phyloP scores from a whole-genome alignment of 2,797 vertebrate genomes.

The Remorina albescens region DNA sequence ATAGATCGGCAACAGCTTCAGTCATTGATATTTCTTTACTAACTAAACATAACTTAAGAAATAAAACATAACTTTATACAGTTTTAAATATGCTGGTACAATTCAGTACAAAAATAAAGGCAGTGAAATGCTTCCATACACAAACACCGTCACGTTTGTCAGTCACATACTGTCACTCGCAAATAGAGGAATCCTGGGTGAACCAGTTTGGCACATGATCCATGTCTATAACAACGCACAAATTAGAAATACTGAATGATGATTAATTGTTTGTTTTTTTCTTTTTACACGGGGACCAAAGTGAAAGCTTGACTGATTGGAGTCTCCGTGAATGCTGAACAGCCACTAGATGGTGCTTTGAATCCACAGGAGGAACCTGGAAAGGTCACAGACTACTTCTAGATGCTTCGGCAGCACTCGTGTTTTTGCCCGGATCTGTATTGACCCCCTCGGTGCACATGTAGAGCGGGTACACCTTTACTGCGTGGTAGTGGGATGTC shows the following conservation, averaged over 20 bases:
- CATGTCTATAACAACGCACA: slow-evolving; percentile 51
- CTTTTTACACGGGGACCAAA: slow-evolving; percentile 42
- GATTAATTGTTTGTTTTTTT: slow-evolving; percentile 25
- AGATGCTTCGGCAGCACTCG: slow-evolving; percentile 10
- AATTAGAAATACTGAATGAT: slow-evolving; percentile 71
- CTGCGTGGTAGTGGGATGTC: slow-evolving; percentile 22
- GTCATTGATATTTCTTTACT: slow-evolving; percentile 83
- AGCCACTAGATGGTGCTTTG: slow-evolving; percentile 78
- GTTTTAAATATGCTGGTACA: slow-evolving; percentile 88
- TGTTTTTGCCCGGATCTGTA: slow-evolving; percentile 25
- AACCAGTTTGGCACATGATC: slow-evolving; percentile 63
- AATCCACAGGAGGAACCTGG: slow-evolving; percentile 50
- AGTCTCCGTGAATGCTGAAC: slow-evolving; percentile 29
- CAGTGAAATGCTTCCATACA: slow-evolving; percentile 79
- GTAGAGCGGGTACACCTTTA: slow-evolving; percentile 40
- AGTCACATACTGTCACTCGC: slow-evolving; percentile 66
- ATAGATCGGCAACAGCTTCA: slow-evolving; percentile 79
- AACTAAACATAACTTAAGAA: slow-evolving; percentile 88
- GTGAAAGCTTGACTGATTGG: slow-evolving; percentile 22
- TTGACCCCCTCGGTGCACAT: slow-evolving; percentile 25
- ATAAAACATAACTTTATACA: slow-evolving; percentile 86
- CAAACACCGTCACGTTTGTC: slow-evolving; percentile 69
- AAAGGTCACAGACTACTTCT: slow-evolving; percentile 38
- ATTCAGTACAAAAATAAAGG: slow-evolving; percentile 89
- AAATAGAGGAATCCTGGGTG: slow-evolving; percentile 52